These are phyloP conservation scores for Dilophus febrilis DNA, from an alignment of 2,888 invertebrate species.

Conservation along the genomic window DNA sequence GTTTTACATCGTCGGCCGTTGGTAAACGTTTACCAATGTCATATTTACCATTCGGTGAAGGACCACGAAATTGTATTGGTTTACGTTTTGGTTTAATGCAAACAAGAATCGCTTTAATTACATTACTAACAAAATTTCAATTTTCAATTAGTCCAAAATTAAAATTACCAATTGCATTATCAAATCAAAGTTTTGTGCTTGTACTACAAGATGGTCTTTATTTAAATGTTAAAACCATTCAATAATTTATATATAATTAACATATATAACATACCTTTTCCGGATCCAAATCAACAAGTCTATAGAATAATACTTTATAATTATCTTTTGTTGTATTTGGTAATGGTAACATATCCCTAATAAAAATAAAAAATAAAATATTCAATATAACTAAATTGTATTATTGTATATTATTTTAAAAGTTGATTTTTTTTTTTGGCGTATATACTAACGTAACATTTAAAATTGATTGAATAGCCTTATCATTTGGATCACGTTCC, in stretches of 20 bases:
- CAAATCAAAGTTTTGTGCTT: constrained; percentile 12
- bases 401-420: background rate
- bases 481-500: constrained; percentile 30
- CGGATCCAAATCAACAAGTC: constrained; percentile 41
- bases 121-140: constrained; percentile 18
- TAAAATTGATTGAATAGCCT: constrained; percentile 5
- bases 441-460: constrained; percentile 3
- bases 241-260: too few relatives aligned
- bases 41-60: constrained; percentile 22
- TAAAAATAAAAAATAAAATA: constrained; percentile 17
- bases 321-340: constrained; percentile 48
- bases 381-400: constrained; percentile 2
- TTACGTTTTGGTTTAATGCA: constrained; percentile 21
- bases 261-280: constrained; percentile 27
- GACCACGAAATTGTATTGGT: constrained; percentile 16
- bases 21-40: constrained; percentile 14
- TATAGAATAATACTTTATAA: constrained; percentile 47
- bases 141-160: constrained; percentile 16
- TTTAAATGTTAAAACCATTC: constrained; percentile 12
- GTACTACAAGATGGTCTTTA: constrained; percentile 16
- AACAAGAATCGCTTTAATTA: constrained; percentile 17
- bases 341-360: constrained; percentile 49
- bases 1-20: constrained; percentile 19
- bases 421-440: background rate
- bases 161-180: constrained; percentile 6